Base-by-base conservation (phyloP, 2,888 invertebrate species). In the Lochmaea crataegi region DNA sequence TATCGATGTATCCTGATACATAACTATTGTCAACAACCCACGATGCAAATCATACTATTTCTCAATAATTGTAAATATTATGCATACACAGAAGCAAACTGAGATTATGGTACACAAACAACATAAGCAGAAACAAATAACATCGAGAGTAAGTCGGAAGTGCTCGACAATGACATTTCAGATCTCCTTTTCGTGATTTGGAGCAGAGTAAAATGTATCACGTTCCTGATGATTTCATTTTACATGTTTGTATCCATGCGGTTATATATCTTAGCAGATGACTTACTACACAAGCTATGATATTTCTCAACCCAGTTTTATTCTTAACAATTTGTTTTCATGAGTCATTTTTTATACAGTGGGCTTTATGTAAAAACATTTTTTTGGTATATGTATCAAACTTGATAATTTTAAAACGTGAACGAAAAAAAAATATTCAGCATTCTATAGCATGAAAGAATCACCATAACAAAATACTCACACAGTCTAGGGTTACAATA, bases 141-240 rank as follows among this genome's bases (percentile, higher is more conserved):
- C 76, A 72, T 76, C 64, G 74, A 77, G 75, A 75, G 78, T 79
- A 81, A 82, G 82, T 83, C 82, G 84, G 83, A 84, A 84, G 83
- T 83, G 80, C 75, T 77, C 80, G 79, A 73, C 74, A 77, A 78
- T 80, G 82, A 81, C 82, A 82, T 78, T 79, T 80, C 67, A 76
- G 81, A 80, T 79, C 78, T 81, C 80, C 74, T 78, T 80, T 80
- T 84, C 83, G 84, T 84, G 84, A 84, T 83, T 80, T 76, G 78
- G 78, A 80, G 77, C 81, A 82, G 80, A 82, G 82, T 18, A 41
- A 63, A 63, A 63, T 83, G 83, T 83, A 84, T 84, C 84, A 84
- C 83, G 83, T 84, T 84, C 83, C 82, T 84, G 84, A 84, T 83
- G 83, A 84, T 84, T 84, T 84, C 84, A 84, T 84, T 84, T 83